These are phyloP conservation scores for Tenodera sinensis DNA, from an alignment of 2,888 invertebrate species.

Conservation along the genomic window DNA sequence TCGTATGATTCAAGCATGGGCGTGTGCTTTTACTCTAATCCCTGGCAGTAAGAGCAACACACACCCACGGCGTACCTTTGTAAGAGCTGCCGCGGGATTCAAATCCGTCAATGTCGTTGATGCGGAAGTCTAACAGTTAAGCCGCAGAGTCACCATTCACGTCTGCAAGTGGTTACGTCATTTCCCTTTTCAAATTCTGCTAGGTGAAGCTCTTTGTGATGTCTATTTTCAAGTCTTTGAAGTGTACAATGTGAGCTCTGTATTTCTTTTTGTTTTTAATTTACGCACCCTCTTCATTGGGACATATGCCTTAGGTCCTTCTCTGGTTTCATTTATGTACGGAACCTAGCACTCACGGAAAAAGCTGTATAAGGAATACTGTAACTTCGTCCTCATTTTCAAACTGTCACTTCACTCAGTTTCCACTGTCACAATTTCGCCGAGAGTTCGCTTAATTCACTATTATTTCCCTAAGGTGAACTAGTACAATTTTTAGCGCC, in stretches of 20 bases:
- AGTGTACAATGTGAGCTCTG: not conserved
- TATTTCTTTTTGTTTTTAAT: not conserved
- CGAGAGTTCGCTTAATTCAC: too few species aligned
- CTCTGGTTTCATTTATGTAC: not conserved
- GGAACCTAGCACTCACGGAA: too few species aligned
- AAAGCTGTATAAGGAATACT: too few species aligned
- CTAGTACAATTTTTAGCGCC: too few species aligned
- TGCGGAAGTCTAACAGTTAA: not conserved
- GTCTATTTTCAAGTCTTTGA: not conserved
- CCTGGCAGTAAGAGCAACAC: not conserved
- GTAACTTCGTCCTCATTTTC: too few species aligned
- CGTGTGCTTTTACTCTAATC: not conserved
- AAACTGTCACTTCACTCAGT: too few species aligned
- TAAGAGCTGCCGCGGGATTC: not conserved
- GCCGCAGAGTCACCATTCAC: not conserved
- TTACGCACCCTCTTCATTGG: not conserved
- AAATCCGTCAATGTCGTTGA: conserved; percentile 1
- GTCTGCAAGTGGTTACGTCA: not conserved
- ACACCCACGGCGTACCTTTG: not conserved
- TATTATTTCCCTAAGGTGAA: too few species aligned
- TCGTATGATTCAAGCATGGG: not conserved
- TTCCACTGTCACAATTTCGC: too few species aligned
- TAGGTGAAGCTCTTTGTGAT: not conserved
- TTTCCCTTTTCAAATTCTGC: not conserved
- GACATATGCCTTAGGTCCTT: too few species aligned